Base-by-base conservation (phyloP, 1,140 invertebrate genomes). In the Polypedilum pembai region DNA sequence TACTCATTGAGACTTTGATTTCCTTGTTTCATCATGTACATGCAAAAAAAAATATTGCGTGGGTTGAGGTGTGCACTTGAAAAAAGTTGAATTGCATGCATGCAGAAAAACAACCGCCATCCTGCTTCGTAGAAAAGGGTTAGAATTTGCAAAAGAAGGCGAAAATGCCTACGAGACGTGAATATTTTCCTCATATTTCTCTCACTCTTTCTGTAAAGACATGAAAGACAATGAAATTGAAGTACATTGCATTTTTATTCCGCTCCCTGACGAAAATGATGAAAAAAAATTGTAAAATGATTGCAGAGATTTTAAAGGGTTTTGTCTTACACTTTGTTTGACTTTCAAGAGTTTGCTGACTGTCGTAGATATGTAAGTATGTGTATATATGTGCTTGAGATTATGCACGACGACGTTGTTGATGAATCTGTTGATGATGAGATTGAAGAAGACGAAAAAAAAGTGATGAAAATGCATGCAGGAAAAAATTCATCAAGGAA, bases 41-140 rank as follows among this genome's bases (percentile, higher is more conserved):
- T 33, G 24, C 24, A 33, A 33, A 33, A 33, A 3, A 33, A 33
- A n/a, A n/a, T n/a, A 45, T 45, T 56, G 45, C 45, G 45, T 56
- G 45, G 45, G 45, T 56, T 56, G 45, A 56, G 45, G 45, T 56
- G 45, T 69, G 65, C 65, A 69, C 20, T 69, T 69, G 65, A 69
- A 69, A 66, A n/a, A 56, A 69, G 65, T 20, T 56, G 65, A 18
- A 69, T 69, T 69, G 65, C 65, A 69, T 69, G 65, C 17, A 56
- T 69, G 17, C 65, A 69, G 17, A 69, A 17, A 20, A 69, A 21
- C 8, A 21, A 69, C 8, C 65, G 65, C n/a, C 45, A 1, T 56
- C n/a, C n/a, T 56, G 12, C 12, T 56, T 4, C 45, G 15, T 45
- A 45, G 15, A 4, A 56, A 56, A n/a, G 45, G 45, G 45, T 56